Conservation (phyloP, 2,888 invertebrate genomes). For the Saturnia japonica region DNA sequence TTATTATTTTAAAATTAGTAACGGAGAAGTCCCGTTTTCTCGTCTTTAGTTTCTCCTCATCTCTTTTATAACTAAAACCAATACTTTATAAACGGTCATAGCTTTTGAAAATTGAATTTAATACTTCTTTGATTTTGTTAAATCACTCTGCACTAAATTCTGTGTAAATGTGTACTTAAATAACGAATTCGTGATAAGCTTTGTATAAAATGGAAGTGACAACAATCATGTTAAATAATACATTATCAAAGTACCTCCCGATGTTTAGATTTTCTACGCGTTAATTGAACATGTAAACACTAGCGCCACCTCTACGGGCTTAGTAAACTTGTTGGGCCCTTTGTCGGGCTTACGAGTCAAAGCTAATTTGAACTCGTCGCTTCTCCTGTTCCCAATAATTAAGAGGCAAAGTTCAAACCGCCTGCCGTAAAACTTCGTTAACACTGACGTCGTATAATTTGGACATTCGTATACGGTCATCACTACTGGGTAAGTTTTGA, state of each 20-base stretch:
- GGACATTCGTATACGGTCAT: background rate
- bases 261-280: constrained; percentile 23
- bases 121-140: too few species aligned
- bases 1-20: too few species aligned
- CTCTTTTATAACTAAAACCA: too few species aligned
- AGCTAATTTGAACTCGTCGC: constrained; percentile 37
- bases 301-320: background rate
- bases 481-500: background rate
- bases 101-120: too few species aligned
- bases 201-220: background rate
- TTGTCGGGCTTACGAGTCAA: constrained; percentile 34
- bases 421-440: constrained; percentile 4
- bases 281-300: constrained; percentile 29
- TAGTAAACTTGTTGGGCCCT: constrained; percentile 25
- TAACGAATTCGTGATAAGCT: background rate
- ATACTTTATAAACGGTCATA: too few species aligned
- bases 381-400: constrained; percentile 40
- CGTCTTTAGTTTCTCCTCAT: too few species aligned
- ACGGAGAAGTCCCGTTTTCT: too few species aligned
- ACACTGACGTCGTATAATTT: background rate
- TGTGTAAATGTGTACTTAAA: too few species aligned
- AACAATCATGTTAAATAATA: background rate
- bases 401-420: constrained; percentile 30
- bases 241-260: background rate
- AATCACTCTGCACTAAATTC: too few species aligned